These are phyloP conservation scores for Tenebrosternarchus preto DNA, from an alignment of 2,113 vertebrate genomes.

Conservation along the genomic window DNA sequence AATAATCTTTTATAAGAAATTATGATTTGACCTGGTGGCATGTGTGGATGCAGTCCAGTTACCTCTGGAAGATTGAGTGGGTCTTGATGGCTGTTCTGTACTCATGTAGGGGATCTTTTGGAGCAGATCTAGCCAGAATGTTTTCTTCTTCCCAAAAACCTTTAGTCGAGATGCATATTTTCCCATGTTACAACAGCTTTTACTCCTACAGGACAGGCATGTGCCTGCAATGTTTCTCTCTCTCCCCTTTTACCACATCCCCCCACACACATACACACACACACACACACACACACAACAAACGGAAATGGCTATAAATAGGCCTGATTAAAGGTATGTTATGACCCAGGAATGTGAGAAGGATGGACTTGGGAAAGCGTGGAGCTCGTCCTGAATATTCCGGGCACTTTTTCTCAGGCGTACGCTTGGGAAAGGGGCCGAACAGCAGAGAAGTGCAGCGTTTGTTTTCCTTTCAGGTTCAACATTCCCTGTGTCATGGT, in stretches of 20 bases:
- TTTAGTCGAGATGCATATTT: constrained; percentile 56
- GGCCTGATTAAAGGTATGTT: constrained; percentile 91
- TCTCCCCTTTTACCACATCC: constrained; percentile 25
- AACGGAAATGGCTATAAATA: constrained; percentile 90
- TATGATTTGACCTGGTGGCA: too few species aligned
- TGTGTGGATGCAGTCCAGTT: too few species aligned
- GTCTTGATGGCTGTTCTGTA: constrained; percentile 1
- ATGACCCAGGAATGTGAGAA: constrained; percentile 92
- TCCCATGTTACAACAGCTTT: constrained; percentile 53
- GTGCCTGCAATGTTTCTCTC: constrained; percentile 30
- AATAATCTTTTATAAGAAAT: too few species aligned
- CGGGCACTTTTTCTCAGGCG: constrained; percentile 88
- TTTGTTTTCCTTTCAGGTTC: constrained; percentile 64
- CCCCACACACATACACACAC: constrained; percentile 22
- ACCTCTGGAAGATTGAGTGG: not conserved
- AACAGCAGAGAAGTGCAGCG: constrained; percentile 74
- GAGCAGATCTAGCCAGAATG: constrained; percentile 22
- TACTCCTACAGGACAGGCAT: constrained; percentile 36
- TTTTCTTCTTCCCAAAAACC: constrained; percentile 41
- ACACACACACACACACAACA: constrained; percentile 15
- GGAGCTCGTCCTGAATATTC: constrained; percentile 69
- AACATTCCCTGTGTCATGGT: constrained; percentile 60
- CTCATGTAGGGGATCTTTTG: constrained; percentile 23
- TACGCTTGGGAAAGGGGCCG: constrained; percentile 79
- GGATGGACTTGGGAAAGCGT: constrained; percentile 89